Evolutionary conservation across 2,888 invertebrate species (phyloP).

Genomic region (Yponomeuta cagnagella): DNA sequence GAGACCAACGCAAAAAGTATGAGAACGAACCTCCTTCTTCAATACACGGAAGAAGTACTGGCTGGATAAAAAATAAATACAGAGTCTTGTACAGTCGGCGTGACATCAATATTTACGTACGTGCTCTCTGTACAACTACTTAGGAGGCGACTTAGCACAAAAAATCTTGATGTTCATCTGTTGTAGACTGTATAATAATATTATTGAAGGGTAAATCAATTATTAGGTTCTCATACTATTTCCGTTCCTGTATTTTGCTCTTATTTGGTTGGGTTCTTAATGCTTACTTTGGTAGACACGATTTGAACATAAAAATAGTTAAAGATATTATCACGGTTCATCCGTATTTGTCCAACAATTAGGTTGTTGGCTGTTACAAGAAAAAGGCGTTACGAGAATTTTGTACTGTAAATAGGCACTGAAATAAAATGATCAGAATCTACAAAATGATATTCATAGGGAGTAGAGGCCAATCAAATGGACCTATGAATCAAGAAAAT

Average conservation of each 20-base stretch:
- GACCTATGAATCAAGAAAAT: too few species aligned
- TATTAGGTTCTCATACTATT: slow-evolving; percentile 14
- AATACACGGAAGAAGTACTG: neutral
- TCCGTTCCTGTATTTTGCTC: neutral
- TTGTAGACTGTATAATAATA: neutral
- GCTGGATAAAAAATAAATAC: slow-evolving; percentile 29
- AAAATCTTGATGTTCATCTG: too few species aligned
- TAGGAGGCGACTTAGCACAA: too few species aligned
- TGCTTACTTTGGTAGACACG: neutral
- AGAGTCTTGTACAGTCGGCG: slow-evolving; percentile 10
- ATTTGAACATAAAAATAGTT: neutral
- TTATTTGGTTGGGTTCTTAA: neutral
- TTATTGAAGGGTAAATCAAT: slow-evolving; percentile 24
- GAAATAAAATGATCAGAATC: neutral
- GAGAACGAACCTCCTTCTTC: slow-evolving; percentile 4
- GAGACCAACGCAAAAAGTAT: neutral
- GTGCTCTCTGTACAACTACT: too few species aligned
- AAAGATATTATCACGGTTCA: neutral
- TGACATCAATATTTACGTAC: too few species aligned
- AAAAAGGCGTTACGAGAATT: neutral
- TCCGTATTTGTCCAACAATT: neutral
- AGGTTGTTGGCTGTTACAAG: neutral
- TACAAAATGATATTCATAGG: too few species aligned
- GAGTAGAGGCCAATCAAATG: too few species aligned
- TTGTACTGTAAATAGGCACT: neutral